Percentiles rank a stretch among this genome's conserved stretches.
Conservation (phyloP, 2,797 vertebrate species). For the Microcaecilia unicolor region DNA sequence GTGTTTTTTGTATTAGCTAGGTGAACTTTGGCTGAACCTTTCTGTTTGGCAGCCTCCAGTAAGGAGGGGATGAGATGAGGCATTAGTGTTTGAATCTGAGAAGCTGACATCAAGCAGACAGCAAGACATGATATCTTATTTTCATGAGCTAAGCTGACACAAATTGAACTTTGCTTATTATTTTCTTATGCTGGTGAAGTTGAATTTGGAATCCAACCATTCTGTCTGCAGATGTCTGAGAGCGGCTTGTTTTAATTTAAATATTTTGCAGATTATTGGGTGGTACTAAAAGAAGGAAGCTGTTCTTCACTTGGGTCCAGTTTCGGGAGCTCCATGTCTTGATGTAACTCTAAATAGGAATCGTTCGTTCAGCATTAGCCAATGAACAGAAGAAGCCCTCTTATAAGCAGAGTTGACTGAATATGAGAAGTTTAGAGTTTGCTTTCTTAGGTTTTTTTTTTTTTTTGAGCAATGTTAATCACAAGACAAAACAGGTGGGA, state of each 20-base stretch:
- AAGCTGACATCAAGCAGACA: constrained; percentile 89
- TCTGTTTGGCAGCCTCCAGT: constrained; percentile 67
- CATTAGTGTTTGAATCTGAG: constrained; percentile 79
- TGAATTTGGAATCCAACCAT: constrained; percentile 55
- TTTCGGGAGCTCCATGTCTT: constrained; percentile 36
- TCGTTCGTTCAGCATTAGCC: too few species aligned
- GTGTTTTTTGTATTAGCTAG: constrained; percentile 72
- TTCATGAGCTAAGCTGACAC: constrained; percentile 87
- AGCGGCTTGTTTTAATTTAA: constrained; percentile 69
- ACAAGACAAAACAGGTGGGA: too few species aligned
- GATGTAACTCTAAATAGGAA: constrained; percentile 49
- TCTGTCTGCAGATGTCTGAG: constrained; percentile 72
- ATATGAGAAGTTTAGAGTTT: too few species aligned
- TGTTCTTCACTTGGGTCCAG: constrained; percentile 65
- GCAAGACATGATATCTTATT: constrained; percentile 98
- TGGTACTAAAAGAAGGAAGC: constrained; percentile 62
- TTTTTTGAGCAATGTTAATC: too few species aligned
- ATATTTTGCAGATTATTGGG: constrained; percentile 78
- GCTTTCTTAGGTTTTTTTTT: too few species aligned
- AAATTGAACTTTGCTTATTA: constrained; percentile 86
- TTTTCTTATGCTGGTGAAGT: constrained; percentile 79
- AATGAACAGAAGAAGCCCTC: too few species aligned
- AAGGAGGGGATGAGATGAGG: constrained; percentile 76
- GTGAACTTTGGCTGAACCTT: constrained; percentile 93
- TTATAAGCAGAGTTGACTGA: too few species aligned